Evolutionary conservation across 1,140 invertebrate genomes (phyloP).

Genomic region (Linepithema humile): DNA sequence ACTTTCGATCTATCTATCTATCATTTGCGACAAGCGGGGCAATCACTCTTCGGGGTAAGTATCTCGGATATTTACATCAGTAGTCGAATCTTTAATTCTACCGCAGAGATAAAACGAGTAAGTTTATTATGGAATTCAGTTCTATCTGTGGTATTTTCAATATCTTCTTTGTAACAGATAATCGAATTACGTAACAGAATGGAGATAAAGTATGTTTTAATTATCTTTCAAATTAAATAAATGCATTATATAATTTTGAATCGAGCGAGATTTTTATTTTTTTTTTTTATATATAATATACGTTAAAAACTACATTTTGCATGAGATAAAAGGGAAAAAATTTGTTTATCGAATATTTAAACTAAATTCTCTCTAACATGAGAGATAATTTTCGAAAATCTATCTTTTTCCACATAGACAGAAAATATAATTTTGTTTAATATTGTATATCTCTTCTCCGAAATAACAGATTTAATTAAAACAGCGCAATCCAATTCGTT

Average conservation of each 20-base stretch:
- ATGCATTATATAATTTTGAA: neutral
- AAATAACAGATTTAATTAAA: constrained; percentile 28
- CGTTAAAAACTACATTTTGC: neutral
- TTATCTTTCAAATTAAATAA: neutral
- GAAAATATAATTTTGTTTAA: neutral
- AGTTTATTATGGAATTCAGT: neutral
- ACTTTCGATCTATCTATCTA: constrained; percentile 24
- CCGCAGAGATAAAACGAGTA: neutral
- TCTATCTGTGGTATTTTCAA: neutral
- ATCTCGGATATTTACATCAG: constrained; percentile 5
- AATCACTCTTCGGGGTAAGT: neutral
- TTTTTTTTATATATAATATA: neutral
- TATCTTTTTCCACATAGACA: neutral
- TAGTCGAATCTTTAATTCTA: neutral
- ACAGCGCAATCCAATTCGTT: neutral
- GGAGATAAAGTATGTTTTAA: neutral
- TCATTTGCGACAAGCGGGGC: neutral
- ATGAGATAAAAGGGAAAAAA: neutral
- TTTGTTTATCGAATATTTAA: neutral
- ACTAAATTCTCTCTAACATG: neutral
- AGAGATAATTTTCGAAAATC: neutral
- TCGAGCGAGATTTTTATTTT: too few species aligned
- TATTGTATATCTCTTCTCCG: neutral
- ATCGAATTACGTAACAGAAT: neutral
- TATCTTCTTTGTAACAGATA: neutral